Conservation (phyloP, 2,113 vertebrate species). For the Mugil cephalus region DNA sequence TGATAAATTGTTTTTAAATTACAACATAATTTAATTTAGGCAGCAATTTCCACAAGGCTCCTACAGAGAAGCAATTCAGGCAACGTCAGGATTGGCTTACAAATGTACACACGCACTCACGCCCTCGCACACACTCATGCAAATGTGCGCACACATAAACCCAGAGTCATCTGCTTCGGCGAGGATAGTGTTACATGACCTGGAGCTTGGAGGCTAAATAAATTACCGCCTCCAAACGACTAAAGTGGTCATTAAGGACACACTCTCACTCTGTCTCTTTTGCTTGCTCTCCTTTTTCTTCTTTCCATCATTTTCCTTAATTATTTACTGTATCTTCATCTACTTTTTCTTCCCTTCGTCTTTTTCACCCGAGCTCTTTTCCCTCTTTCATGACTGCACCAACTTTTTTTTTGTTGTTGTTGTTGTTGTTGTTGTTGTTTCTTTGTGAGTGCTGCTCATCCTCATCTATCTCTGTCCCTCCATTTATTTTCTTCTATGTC, state of each 20-base stretch:
- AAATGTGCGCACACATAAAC: constrained; percentile 49
- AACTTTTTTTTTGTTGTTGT: constrained; percentile 18
- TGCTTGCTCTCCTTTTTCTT: constrained; percentile 44
- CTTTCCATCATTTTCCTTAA: constrained; percentile 62
- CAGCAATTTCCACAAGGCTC: constrained; percentile 85
- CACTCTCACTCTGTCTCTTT: constrained; percentile 56
- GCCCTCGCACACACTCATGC: constrained; percentile 58
- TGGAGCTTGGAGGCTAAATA: constrained; percentile 82
- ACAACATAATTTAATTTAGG: constrained; percentile 86
- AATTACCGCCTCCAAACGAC: constrained; percentile 84
- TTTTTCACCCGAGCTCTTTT: constrained; percentile 27
- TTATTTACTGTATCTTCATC: constrained; percentile 58
- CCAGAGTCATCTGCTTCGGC: constrained; percentile 70
- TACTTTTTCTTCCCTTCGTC: constrained; percentile 45
- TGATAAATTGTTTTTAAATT: constrained; percentile 90
- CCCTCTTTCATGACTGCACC: constrained; percentile 6
- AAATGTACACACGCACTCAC: constrained; percentile 24
- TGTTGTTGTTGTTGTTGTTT: too few relatives aligned
- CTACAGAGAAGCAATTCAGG: constrained; percentile 77
- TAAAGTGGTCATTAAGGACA: constrained; percentile 87
- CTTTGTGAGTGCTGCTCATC: constrained; percentile 1
- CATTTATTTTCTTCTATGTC: background rate
- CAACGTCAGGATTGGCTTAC: constrained; percentile 72
- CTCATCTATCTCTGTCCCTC: constrained; percentile 9
- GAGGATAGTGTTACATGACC: constrained; percentile 85